phyloP scores from a whole-genome alignment of 2,797 vertebrate genomes.

The Gymnopithys bicolor region DNA sequence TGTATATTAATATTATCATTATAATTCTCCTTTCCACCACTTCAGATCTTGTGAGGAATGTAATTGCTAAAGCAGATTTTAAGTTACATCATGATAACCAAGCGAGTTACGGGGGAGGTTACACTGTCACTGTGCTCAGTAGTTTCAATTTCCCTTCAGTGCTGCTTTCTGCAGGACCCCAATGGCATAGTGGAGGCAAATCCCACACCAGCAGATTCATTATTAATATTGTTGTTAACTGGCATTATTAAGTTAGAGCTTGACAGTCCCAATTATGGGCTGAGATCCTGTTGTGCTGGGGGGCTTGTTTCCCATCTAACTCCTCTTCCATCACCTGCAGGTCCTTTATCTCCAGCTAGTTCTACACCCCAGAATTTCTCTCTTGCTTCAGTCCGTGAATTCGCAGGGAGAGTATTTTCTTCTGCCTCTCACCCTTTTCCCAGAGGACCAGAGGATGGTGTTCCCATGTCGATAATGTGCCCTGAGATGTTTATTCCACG shows the following conservation, averaged over 20 bases:
- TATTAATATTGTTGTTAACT: conserved; percentile 1
- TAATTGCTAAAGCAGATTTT: conserved; percentile 67
- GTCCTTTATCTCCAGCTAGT: background rate
- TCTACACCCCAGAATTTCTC: background rate
- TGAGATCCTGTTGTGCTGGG: background rate
- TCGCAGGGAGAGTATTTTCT: background rate
- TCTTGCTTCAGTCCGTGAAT: background rate
- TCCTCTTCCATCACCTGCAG: background rate
- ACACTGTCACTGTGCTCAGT: conserved; percentile 2
- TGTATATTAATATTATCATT: conserved; percentile 61
- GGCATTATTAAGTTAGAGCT: background rate
- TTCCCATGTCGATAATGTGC: background rate
- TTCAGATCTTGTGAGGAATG: conserved; percentile 60
- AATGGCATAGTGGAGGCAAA: background rate
- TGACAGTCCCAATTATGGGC: background rate
- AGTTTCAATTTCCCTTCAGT: conserved; percentile 31
- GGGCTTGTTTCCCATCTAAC: background rate
- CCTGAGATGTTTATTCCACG: background rate
- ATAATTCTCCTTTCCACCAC: conserved; percentile 41
- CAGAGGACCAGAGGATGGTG: background rate
- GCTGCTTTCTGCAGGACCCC: conserved; percentile 14
- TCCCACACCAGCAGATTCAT: background rate
- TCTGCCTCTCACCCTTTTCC: background rate
- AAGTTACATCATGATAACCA: conserved; percentile 35
- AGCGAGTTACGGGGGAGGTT: conserved; percentile 50